A percentile compares a stretch with the other conserved stretches of the same genome.
phyloP scores from a whole-genome alignment of 1,140 invertebrate genomes.

The Drosophila elegans region DNA sequence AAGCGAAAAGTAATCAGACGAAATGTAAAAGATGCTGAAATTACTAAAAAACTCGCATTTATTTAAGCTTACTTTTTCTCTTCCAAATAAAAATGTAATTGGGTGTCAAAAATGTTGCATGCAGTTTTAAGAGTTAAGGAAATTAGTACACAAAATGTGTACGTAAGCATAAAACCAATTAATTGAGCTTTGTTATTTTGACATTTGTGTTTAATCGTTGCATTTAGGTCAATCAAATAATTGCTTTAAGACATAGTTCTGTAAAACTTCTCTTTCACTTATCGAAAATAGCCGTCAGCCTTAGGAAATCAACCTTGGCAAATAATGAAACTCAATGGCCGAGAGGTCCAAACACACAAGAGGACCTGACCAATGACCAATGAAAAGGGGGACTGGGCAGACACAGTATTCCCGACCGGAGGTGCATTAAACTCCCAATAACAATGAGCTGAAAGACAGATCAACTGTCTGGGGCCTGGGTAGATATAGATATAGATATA shows the following conservation, averaged over 20 bases:
- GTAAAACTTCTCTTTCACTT: too few species aligned
- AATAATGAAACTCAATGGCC: slow-evolving; percentile 21
- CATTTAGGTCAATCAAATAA: too few species aligned
- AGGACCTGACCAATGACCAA: not conserved
- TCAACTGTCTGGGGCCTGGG: slow-evolving; percentile 12
- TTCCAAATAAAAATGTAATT: too few species aligned
- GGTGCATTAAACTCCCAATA: slow-evolving; percentile 30
- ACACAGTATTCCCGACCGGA: not conserved
- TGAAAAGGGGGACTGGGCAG: slow-evolving; percentile 1
- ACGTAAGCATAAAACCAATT: too few species aligned
- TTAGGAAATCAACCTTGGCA: not conserved
- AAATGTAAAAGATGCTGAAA: slow-evolving; percentile 8
- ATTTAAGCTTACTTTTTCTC: too few species aligned
- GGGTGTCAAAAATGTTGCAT: too few species aligned
- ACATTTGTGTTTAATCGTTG: too few species aligned
- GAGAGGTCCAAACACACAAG: slow-evolving; percentile 7
- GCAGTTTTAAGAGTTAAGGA: too few species aligned
- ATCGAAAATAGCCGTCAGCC: not conserved
- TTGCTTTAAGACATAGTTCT: too few species aligned
- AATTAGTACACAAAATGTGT: too few species aligned
- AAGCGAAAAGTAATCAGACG: slow-evolving; percentile 35
- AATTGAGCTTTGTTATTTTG: too few species aligned
- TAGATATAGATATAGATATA: not conserved
- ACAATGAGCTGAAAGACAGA: slow-evolving; percentile 28
- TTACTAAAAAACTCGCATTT: slow-evolving; percentile 17